These are phyloP conservation scores for Cladorhizidae sp. DNA, from an alignment of 37 sponge, comb jelly and placozoan genomes.

Conservation along the genomic window DNA sequence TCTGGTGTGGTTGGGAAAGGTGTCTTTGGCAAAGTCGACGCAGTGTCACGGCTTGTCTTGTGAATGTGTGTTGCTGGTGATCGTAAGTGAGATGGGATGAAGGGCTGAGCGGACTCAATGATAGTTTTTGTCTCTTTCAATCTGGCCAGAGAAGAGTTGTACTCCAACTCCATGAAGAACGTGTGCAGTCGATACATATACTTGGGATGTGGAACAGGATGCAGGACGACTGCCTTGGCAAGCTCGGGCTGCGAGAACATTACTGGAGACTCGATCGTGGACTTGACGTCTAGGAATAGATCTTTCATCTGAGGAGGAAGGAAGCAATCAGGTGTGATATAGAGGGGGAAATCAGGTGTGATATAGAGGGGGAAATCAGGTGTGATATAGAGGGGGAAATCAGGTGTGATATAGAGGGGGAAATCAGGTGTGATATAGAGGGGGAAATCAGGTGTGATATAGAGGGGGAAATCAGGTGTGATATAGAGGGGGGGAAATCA, in stretches of 20 bases:
- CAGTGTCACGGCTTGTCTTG: too few relatives aligned
- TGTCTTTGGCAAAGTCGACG: too few relatives aligned
- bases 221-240: slow-evolving; percentile 23
- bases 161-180: slow-evolving; percentile 48
- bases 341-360: too few relatives aligned
- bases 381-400: too few relatives aligned
- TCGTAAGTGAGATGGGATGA: slow-evolving; percentile 54
- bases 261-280: slow-evolving; percentile 1
- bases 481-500: too few relatives aligned
- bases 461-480: too few relatives aligned
- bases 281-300: slow-evolving; percentile 47
- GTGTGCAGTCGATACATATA: slow-evolving; percentile 64
- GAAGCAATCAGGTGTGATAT: neutral
- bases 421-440: too few relatives aligned
- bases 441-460: too few relatives aligned
- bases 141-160: slow-evolving; percentile 35
- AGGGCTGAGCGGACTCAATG: slow-evolving; percentile 28
- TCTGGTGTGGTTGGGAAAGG: too few relatives aligned
- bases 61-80: too few relatives aligned
- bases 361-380: too few relatives aligned
- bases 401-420: too few relatives aligned
- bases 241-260: slow-evolving; percentile 23
- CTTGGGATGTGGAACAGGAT: slow-evolving; percentile 59
- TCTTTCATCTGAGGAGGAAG: slow-evolving; percentile 17
- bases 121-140: neutral